These are phyloP conservation scores for Pasiphila rectangulata DNA, from an alignment of 2,888 invertebrate species.

Conservation along the genomic window DNA sequence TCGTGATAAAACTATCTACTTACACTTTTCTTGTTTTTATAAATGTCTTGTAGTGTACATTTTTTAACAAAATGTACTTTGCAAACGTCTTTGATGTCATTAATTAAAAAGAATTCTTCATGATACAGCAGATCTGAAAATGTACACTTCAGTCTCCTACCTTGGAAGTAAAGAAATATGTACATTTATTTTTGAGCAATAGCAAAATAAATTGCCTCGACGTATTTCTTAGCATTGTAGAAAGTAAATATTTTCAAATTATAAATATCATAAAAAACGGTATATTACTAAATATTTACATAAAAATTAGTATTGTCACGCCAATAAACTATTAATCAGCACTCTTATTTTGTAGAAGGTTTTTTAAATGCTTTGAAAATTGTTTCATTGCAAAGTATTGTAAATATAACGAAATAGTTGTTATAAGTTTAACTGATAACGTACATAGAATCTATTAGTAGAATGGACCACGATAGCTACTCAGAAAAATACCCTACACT, in stretches of 20 bases:
- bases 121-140: slow-evolving; percentile 20
- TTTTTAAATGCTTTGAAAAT: not conserved
- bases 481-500: slow-evolving; percentile 37
- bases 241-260: slow-evolving; percentile 2
- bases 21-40: slow-evolving; percentile 6
- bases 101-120: slow-evolving; percentile 16
- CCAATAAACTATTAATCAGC: slow-evolving; percentile 22
- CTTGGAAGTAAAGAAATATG: slow-evolving; percentile 27
- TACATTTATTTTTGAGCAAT: slow-evolving; percentile 29
- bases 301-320: slow-evolving; percentile 35
- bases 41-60: slow-evolving; percentile 12
- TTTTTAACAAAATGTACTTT: slow-evolving; percentile 18
- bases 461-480: slow-evolving; percentile 33
- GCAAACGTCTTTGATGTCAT: slow-evolving; percentile 17
- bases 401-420: not conserved
- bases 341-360: not conserved
- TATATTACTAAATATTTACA: slow-evolving; percentile 31
- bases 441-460: slow-evolving; percentile 15
- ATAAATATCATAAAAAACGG: not conserved
- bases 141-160: slow-evolving; percentile 25
- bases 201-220: slow-evolving; percentile 24
- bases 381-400: no score
- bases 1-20: slow-evolving; percentile 17
- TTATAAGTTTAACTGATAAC: slow-evolving; percentile 13
- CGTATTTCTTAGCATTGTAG: slow-evolving; percentile 10